Evolutionary conservation across 2,113 vertebrate genomes (phyloP).

Genomic region (Hippolais icterina): DNA sequence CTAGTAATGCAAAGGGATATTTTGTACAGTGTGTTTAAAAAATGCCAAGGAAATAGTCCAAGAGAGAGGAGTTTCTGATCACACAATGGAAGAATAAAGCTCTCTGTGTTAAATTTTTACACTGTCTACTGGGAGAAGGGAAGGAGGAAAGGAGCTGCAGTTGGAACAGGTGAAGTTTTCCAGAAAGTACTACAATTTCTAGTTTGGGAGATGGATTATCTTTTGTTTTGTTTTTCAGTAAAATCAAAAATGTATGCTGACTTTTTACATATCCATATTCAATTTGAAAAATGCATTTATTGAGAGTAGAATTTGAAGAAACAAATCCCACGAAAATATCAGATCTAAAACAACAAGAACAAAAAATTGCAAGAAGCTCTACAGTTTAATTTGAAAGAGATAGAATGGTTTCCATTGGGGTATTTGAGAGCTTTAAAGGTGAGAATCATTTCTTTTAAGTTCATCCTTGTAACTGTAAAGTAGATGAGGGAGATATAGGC

Average conservation of each 20-base stretch:
- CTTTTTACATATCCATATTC: neutral
- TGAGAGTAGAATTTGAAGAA: neutral
- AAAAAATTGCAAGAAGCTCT: neutral
- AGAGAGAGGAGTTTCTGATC: neutral
- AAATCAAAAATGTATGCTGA: neutral
- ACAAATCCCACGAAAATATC: neutral
- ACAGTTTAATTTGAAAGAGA: neutral
- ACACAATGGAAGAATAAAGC: neutral
- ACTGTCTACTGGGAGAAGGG: fast-evolving
- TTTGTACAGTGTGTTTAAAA: neutral
- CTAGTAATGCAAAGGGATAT: neutral
- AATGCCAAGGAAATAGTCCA: neutral
- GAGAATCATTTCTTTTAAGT: neutral
- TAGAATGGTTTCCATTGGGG: neutral
- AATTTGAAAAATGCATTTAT: neutral
- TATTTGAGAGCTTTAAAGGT: neutral
- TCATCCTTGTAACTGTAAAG: neutral
- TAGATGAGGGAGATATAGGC: neutral
- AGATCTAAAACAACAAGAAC: neutral
- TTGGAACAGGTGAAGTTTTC: neutral
- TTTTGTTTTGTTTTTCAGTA: neutral
- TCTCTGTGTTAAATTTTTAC: neutral
- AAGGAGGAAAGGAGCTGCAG: neutral
- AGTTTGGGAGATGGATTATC: neutral
- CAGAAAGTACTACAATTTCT: neutral